Evolutionary conservation across 2,888 invertebrate species (phyloP).

Genomic region (Heliconius ismenius): DNA sequence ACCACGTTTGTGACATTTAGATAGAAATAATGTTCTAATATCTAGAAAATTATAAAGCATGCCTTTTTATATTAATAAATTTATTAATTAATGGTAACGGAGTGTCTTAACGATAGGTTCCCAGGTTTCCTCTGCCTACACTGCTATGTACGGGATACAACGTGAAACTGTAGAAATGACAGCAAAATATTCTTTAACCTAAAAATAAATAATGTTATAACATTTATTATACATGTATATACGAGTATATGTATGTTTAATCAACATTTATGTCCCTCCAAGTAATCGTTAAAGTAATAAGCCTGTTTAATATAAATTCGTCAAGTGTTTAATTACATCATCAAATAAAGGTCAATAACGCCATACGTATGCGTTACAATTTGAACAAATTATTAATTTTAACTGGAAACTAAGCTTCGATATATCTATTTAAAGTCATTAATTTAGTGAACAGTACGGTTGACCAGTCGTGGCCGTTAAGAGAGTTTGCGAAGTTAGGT

Average conservation of each 20-base stretch:
- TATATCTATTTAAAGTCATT: slow-evolving; percentile 23
- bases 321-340: background rate
- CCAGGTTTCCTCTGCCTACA: too few species aligned
- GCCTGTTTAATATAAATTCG: background rate
- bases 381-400: slow-evolving; percentile 10
- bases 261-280: background rate
- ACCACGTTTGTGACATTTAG: background rate
- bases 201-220: background rate
- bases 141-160: too few species aligned
- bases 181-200: too few species aligned
- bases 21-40: background rate
- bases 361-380: background rate
- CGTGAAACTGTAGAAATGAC: too few species aligned
- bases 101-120: too few species aligned
- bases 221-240: background rate
- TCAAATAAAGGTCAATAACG: slow-evolving; percentile 8
- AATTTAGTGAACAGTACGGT: slow-evolving; percentile 5
- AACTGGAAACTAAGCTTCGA: slow-evolving; percentile 17
- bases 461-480: background rate
- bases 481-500: background rate
- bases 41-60: background rate
- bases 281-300: background rate
- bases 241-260: background rate
- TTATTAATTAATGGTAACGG: too few species aligned
- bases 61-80: too few species aligned